Evolutionary conservation across 2,797 vertebrate genomes (phyloP), one percentile per base, ranked within the genome.

Genomic region (Microhierax caerulescens): DNA sequence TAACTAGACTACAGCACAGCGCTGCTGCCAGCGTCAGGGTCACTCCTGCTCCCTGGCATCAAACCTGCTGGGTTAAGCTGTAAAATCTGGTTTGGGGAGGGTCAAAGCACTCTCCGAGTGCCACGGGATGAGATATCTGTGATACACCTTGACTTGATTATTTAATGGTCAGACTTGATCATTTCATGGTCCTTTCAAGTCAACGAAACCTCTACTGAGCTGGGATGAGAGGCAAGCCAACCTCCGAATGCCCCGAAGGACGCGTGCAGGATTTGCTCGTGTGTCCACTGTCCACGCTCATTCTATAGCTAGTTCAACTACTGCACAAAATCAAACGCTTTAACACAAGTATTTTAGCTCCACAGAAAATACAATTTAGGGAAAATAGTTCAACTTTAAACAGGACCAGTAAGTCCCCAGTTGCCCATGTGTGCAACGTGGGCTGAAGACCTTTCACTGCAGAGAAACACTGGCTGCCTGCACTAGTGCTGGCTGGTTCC

Each of bases 381-480:
- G 18, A 69, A 90, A 88, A 84, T 1, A 76, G 7, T 37, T n/a
- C 56, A 4, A n/a, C 32, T 73, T 87, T 64, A 70, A 64, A 78
- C 11, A 34, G 30, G 28, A 45, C 28, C 41, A 61, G 41, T 32
- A 64, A 93, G 70, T 25, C 13, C 9, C 15, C 25, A n/a, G 24
- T 41, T 2, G 7, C 24, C 13, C 12, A 18, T 6, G 28, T 13
- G 23, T 30, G 53, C n/a, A 78, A 43, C 0, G 0, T 4, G 74
- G 36, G 32, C 18, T 73, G 41, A 84, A 82, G 63, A 24, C 17
- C 10, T 75, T 81, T 68, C 59, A 37, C 10, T 82, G 34, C 56
- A 91, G 72, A 65, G 54, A 85, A 94, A 41, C 0, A 0, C 25
- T 14, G 50, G 28, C 61, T 21, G 37, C 34, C 51, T 2, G 3